These are phyloP conservation scores for Troilus luridus DNA, from an alignment of 2,888 invertebrate genomes.

Conservation along the genomic window DNA sequence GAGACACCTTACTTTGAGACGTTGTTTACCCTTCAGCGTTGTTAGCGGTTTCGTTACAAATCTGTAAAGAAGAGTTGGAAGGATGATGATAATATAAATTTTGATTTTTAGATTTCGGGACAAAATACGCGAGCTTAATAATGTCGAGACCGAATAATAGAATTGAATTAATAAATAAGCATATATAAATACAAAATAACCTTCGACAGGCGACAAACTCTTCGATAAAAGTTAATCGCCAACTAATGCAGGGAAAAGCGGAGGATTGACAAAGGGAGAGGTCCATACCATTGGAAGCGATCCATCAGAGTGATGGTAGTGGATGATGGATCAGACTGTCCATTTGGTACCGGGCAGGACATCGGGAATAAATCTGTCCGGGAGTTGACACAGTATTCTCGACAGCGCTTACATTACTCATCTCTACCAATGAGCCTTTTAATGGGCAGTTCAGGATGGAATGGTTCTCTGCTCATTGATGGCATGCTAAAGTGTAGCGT, in stretches of 20 bases:
- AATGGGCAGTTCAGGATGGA: background rate
- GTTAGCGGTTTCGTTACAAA: too few relatives aligned
- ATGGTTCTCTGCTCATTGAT: background rate
- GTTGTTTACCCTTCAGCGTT: too few relatives aligned
- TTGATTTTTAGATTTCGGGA: too few relatives aligned
- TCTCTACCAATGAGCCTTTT: slow-evolving; percentile 18
- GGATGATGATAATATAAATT: too few relatives aligned
- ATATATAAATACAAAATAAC: background rate
- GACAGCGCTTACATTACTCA: slow-evolving; percentile 27
- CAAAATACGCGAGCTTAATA: too few relatives aligned
- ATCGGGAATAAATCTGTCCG: slow-evolving; percentile 15
- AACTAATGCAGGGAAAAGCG: slow-evolving; percentile 1
- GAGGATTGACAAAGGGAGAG: slow-evolving; percentile 34
- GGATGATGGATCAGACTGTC: slow-evolving; percentile 32
- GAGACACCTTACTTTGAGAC: too few relatives aligned
- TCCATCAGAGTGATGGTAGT: background rate
- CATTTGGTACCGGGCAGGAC: background rate
- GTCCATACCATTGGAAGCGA: background rate
- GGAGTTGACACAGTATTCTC: background rate
- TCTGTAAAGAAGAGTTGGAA: too few relatives aligned
- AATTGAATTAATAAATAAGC: background rate
- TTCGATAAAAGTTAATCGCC: slow-evolving; percentile 31
- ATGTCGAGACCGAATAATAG: background rate
- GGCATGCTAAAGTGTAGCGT: background rate
- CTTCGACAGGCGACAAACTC: background rate